A percentile compares a stretch with the other conserved stretches of the same genome.
phyloP scores from a whole-genome alignment of 1,140 invertebrate genomes.

The Gryllus bimaculatus region DNA sequence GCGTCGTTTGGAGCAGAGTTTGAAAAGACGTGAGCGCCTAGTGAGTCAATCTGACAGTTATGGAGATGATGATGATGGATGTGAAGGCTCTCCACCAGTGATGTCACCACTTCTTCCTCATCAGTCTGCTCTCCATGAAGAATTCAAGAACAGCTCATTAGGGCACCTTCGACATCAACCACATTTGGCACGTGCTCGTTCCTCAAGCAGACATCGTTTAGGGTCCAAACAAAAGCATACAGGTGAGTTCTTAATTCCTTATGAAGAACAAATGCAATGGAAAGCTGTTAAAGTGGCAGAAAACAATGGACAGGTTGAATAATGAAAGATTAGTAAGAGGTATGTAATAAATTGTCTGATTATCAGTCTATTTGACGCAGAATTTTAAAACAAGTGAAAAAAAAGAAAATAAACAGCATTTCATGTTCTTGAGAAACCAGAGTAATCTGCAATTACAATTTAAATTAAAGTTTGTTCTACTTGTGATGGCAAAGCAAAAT shows the following conservation, averaged over 20 bases:
- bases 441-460: no score
- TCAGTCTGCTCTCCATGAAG: neutral
- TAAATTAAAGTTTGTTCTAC: no score
- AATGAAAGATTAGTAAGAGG: neutral
- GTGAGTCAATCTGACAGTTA: constrained; percentile 34
- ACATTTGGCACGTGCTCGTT: neutral
- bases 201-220: neutral
- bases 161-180: neutral
- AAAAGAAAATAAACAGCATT: no score
- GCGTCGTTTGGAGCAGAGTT: constrained; percentile 46
- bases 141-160: neutral
- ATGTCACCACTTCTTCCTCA: constrained; percentile 11
- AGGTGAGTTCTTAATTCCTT: neutral
- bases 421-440: no score
- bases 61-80: constrained; percentile 15
- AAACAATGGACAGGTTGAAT: neutral
- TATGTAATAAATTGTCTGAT: no score
- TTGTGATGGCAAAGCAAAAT: no score
- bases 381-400: no score
- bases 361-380: no score
- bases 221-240: neutral
- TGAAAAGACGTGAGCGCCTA: constrained; percentile 46
- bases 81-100: constrained; percentile 13
- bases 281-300: neutral
- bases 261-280: neutral